These are phyloP conservation scores for Mirounga angustirostris DNA, from an alignment of 2,113 vertebrate genomes.

Conservation along the genomic window DNA sequence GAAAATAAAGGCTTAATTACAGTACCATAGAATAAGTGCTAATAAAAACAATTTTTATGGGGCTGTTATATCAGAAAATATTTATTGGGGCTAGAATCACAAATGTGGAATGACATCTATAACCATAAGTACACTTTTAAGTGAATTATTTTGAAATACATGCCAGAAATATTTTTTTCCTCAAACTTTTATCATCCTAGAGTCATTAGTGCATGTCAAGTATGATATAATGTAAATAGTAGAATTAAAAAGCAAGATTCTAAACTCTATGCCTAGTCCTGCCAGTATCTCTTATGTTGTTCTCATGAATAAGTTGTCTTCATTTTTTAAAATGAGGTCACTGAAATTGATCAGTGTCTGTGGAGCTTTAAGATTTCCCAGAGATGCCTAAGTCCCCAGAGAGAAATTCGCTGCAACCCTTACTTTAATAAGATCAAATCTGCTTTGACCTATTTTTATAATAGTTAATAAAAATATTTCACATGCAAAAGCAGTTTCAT, in stretches of 20 bases:
- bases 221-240: not conserved
- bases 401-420: not conserved
- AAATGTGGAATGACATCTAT: not conserved
- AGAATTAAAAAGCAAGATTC: not conserved
- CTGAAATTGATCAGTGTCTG: not conserved
- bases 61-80: not conserved
- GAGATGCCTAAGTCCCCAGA: not conserved
- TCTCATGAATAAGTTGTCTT: not conserved
- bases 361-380: not conserved
- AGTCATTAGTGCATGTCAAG: not conserved
- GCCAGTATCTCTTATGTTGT: not conserved
- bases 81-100: not conserved
- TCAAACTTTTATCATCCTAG: not conserved
- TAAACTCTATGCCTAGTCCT: not conserved
- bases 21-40: not conserved
- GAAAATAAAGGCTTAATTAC: not conserved
- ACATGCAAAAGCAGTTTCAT: not conserved
- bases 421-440: not conserved
- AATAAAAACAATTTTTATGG: not conserved
- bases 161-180: not conserved
- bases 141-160: not conserved
- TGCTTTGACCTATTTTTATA: not conserved
- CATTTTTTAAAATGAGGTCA: not conserved
- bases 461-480: not conserved
- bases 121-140: not conserved